A percentile compares a stretch with the other conserved stretches of the same genome.
Conservation (phyloP, 92 coral and sea anemone species). For the Scolanthus callimorphus region DNA sequence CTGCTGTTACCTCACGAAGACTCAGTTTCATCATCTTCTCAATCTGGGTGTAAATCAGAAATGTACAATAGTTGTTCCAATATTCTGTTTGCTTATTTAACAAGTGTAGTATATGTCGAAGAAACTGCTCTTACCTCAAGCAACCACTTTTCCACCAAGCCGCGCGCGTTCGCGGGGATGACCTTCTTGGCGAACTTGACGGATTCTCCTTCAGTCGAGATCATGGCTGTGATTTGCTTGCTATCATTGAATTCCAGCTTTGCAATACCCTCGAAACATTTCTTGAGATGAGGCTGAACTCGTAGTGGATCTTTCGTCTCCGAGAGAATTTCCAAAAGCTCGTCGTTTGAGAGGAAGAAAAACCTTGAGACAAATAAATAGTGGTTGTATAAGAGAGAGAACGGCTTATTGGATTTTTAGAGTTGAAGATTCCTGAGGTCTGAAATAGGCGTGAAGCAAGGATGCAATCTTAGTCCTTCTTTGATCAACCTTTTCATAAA, state of each 20-base stretch:
- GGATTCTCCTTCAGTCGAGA: slow-evolving; percentile 88
- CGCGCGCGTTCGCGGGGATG: slow-evolving; percentile 84
- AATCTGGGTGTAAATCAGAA: no score
- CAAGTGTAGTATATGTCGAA: no score
- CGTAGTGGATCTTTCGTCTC: slow-evolving; percentile 98
- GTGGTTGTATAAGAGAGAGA: no score
- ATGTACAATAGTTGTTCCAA: no score
- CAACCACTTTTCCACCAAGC: slow-evolving; percentile 96
- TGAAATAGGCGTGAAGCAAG: no score
- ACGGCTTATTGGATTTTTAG: no score
- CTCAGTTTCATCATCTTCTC: slow-evolving; percentile 94
- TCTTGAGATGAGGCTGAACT: slow-evolving; percentile 97
- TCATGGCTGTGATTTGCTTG: slow-evolving; percentile 91
- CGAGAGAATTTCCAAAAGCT: slow-evolving; percentile 88
- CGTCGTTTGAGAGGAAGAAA: slow-evolving; percentile 96
- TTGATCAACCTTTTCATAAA: no score
- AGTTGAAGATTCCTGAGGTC: no score
- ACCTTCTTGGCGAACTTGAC: slow-evolving; percentile 77
- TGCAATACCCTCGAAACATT: slow-evolving; percentile 97
- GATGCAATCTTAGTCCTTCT: no score
- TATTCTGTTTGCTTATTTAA: no score
- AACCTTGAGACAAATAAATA: slow-evolving; percentile 61
- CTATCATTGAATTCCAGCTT: slow-evolving; percentile 79
- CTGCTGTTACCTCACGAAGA: slow-evolving; percentile 90
- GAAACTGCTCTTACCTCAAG: slow-evolving; percentile 76